Evolutionary conservation across 2,888 invertebrate species (phyloP).

Genomic region (Camponotus fellah): DNA sequence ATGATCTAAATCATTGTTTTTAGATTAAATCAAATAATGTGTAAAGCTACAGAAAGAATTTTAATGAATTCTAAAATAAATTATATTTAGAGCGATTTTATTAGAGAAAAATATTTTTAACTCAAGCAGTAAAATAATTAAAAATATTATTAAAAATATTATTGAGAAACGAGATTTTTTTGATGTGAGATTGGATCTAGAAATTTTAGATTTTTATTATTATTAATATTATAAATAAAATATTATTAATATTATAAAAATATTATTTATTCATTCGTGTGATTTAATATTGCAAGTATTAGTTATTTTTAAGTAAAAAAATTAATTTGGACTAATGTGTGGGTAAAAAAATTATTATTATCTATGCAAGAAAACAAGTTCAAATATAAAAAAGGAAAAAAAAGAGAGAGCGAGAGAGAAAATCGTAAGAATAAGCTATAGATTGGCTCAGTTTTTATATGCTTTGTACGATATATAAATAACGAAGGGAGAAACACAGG

Average conservation of each 20-base stretch:
- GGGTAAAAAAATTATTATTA: background rate
- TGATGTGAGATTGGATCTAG: no score
- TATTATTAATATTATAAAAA: no score
- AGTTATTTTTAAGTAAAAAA: background rate
- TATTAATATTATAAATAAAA: no score
- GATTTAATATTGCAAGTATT: background rate
- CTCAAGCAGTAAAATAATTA: background rate
- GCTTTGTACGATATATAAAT: background rate
- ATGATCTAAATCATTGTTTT: constrained; percentile 1
- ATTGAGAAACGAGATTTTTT: no score
- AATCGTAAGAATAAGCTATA: constrained; percentile 12
- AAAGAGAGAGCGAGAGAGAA: background rate
- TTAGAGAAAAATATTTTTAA: background rate
- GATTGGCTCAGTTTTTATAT: background rate
- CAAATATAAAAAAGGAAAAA: background rate
- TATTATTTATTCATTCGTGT: background rate
- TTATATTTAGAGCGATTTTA: background rate
- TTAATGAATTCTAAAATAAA: background rate
- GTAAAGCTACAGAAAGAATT: background rate
- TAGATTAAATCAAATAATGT: background rate
- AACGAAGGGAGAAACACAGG: background rate
- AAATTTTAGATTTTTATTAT: no score
- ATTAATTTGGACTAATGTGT: background rate
- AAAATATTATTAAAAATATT: background rate
- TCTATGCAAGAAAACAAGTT: background rate